A percentile compares a stretch with the other conserved stretches of the same genome.
Conservation (phyloP, 2,113 vertebrate species). For the Aegithalos caudatus region DNA sequence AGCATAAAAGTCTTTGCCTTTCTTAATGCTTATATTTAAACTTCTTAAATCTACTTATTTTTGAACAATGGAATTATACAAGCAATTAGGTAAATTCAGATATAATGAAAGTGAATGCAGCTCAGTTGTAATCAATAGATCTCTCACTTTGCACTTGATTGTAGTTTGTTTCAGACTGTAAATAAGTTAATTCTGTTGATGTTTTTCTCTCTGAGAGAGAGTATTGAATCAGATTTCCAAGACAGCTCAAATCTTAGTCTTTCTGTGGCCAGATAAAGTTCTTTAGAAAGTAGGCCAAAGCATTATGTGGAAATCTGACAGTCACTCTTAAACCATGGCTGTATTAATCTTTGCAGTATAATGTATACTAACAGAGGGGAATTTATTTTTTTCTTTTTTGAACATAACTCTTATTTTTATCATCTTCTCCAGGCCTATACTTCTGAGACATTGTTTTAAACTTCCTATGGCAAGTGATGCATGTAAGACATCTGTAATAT, state of each 20-base stretch:
- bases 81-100: conserved; percentile 14
- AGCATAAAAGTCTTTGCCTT: neutral
- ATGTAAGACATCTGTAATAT: neutral
- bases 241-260: neutral
- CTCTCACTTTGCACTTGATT: neutral
- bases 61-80: neutral
- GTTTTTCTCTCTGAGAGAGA: neutral
- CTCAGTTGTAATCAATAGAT: neutral
- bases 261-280: neutral
- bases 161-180: neutral
- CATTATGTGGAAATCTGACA: neutral
- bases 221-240: neutral
- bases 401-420: neutral
- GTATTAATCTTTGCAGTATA: neutral
- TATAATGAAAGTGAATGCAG: neutral
- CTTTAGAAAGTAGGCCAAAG: conserved; percentile 31
- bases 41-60: conserved; percentile 1
- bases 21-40: neutral
- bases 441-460: neutral
- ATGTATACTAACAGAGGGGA: neutral
- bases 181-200: conserved; percentile 2
- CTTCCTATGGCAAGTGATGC: neutral
- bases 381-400: neutral
- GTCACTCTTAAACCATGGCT: neutral
- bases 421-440: neutral